Evolutionary conservation across 2,888 invertebrate genomes (phyloP).

Genomic region (Rhingia campestris): DNA sequence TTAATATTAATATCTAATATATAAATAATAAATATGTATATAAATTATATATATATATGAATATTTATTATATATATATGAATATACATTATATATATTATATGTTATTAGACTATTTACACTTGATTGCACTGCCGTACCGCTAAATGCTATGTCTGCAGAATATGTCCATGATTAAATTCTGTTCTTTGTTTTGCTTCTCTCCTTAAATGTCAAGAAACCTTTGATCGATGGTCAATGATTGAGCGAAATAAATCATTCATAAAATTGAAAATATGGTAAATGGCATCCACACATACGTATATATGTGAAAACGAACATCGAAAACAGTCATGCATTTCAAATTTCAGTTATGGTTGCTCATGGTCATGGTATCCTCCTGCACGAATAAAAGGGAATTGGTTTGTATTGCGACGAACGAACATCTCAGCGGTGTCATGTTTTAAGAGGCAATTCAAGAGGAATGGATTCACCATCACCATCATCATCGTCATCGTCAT

Average conservation of each 20-base stretch:
- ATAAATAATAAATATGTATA: no score
- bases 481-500: conserved; percentile 48
- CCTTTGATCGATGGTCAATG: conserved; percentile 73
- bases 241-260: conserved; percentile 74
- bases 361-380: conserved; percentile 69
- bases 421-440: conserved; percentile 44
- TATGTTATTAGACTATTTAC: no score
- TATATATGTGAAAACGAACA: conserved; percentile 16
- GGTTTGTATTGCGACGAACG: conserved; percentile 39
- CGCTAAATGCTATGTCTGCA: conserved; percentile 29
- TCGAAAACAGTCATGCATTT: conserved; percentile 70
- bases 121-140: conserved; percentile 22
- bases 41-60: no score
- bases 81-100: no score
- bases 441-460: conserved; percentile 26
- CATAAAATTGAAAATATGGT: conserved; percentile 66
- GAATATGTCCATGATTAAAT: conserved; percentile 67
- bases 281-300: conserved; percentile 31
- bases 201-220: conserved; percentile 66
- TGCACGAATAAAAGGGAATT: conserved; percentile 31
- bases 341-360: conserved; percentile 66
- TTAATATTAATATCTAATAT: no score
- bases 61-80: no score
- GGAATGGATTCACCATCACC: conserved; percentile 24
- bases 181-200: conserved; percentile 66